Conservation (phyloP, 2,113 vertebrate species). For the Heteronetta atricapilla region DNA sequence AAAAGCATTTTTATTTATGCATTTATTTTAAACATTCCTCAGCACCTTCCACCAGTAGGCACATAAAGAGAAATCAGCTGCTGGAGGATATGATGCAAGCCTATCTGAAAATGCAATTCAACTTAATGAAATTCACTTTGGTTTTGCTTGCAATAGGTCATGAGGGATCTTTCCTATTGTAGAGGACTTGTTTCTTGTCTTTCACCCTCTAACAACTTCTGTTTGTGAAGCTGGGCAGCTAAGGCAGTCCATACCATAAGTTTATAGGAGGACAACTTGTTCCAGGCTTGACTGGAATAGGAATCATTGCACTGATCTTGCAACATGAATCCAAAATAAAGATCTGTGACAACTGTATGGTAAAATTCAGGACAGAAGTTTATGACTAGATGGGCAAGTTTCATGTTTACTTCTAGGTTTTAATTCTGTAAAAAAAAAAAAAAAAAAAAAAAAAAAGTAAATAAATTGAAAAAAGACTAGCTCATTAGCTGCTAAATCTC, state of each 20-base stretch:
- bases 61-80: background rate
- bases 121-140: background rate
- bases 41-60: background rate
- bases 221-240: background rate
- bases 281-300: background rate
- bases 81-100: background rate
- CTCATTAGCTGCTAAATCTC: slow-evolving; percentile 20
- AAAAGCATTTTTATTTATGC: background rate
- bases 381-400: background rate
- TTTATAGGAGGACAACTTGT: background rate
- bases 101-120: background rate
- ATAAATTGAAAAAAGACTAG: background rate
- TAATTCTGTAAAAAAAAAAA: slow-evolving; percentile 21
- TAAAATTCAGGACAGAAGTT: background rate
- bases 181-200: background rate
- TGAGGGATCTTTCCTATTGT: background rate
- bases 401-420: background rate
- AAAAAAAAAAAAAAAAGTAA: no score
- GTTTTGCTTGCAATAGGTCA: background rate
- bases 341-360: background rate
- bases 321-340: background rate
- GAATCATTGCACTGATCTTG: background rate
- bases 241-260: background rate
- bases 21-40: background rate
- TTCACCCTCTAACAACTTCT: background rate